Base-by-base conservation (phyloP, 2,797 vertebrate genomes). In the Ptychadena robeensis region DNA sequence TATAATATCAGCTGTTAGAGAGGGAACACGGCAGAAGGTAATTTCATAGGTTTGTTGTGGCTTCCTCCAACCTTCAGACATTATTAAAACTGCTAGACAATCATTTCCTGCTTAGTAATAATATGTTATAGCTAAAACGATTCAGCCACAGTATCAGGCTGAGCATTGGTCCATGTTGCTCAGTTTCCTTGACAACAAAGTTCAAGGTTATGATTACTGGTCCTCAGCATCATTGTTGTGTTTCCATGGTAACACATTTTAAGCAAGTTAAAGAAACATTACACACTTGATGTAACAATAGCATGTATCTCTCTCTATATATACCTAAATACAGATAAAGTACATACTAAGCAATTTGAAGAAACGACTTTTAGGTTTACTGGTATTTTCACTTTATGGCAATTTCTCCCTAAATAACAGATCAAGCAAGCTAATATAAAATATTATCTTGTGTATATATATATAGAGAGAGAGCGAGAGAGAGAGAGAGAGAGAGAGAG, bases 121-220 rank as follows among this genome's bases (percentile, higher is more conserved):
- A 40, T 44, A 57, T 72, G 15, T 14, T 57, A 4, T 22, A 22
- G 34, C 40, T 38, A 67, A 79, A 25, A 10, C 30, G 9, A 1
- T 65, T 18, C 12, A 40, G 59, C 25, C 70, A 40, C 61, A 40
- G 38, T 40, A 30, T 71, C 34, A 72, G 37, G 31, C n/a, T 30
- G 18, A 30, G 12, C 72, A 79, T 64, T 30, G 25, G 27, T 40
- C 32, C 71, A 31, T 79, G 64, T 74, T 73, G 27, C 63, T 73
- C 31, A 31, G 82, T 84, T 79, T 63, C 82, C 78, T 68, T 84
- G 76, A 44, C 76, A 80, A 84, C 76, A 61, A 34, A 59, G 74
- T 72, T 74, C 76, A 73, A 63, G 69, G 63, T 83, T 73, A 79
- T 59, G 75, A 66, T 73, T 61, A 57, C 34, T 38, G 82, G 63